A percentile compares a stretch with the other conserved stretches of the same genome.
These are phyloP conservation scores for Drosophila ambigua DNA, from an alignment of 1,140 invertebrate species.

Conservation along the genomic window DNA sequence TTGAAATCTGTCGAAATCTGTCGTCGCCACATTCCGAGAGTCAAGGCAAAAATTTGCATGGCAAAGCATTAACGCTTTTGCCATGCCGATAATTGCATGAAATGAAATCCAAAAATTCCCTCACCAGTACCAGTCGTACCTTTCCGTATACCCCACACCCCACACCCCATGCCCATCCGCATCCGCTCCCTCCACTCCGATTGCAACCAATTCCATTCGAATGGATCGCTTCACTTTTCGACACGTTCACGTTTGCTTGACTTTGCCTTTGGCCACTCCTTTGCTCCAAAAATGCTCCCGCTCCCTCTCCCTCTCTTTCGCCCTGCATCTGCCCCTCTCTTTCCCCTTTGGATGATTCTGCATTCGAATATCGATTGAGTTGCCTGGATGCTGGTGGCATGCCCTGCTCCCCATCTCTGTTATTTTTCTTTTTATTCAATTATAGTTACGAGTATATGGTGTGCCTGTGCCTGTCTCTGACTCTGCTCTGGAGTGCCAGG, in stretches of 20 bases:
- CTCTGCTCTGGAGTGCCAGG: slow-evolving; percentile 37
- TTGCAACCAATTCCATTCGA: slow-evolving; percentile 30
- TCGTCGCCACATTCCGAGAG: slow-evolving; percentile 62
- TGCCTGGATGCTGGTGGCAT: slow-evolving; percentile 12
- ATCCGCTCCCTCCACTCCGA: slow-evolving; percentile 17
- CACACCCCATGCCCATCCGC: not conserved
- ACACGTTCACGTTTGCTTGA: slow-evolving; percentile 63
- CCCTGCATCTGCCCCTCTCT: not conserved
- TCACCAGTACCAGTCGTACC: not conserved
- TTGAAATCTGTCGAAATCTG: slow-evolving; percentile 3
- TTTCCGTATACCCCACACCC: not conserved
- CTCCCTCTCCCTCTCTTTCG: not conserved
- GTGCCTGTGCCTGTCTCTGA: slow-evolving; percentile 22
- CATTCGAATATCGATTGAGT: slow-evolving; percentile 65
- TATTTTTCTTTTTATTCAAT: slow-evolving; percentile 67
- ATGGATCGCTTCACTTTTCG: slow-evolving; percentile 54
- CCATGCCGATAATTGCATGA: slow-evolving; percentile 69
- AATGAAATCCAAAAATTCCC: slow-evolving; percentile 53
- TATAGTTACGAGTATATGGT: slow-evolving; percentile 58
- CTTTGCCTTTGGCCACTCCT: slow-evolving; percentile 63
- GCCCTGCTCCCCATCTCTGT: slow-evolving; percentile 6
- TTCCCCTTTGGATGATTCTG: slow-evolving; percentile 12
- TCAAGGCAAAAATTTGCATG: slow-evolving; percentile 68
- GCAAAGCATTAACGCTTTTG: slow-evolving; percentile 75
- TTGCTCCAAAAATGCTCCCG: slow-evolving; percentile 15